Evolutionary conservation across 2,888 invertebrate genomes (phyloP).

Genomic region (Hirudinaria manillensis): DNA sequence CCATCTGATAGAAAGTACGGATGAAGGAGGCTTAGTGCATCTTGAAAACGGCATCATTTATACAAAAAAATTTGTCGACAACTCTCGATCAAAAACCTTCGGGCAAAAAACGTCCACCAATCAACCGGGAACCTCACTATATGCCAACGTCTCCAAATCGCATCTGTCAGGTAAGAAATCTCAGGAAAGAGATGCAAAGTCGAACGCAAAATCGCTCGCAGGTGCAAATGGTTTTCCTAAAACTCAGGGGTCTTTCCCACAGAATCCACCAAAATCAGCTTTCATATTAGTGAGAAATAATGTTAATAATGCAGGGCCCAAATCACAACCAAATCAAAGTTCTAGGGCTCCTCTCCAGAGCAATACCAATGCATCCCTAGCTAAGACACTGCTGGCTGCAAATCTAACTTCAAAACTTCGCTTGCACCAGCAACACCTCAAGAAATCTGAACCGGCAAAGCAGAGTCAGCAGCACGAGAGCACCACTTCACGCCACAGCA

Average conservation of each 20-base stretch:
- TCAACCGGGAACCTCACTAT: background rate
- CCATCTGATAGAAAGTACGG: background rate
- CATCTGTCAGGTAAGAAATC: too few relatives aligned
- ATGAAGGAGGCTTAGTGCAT: background rate
- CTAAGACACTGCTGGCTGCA: slow-evolving; percentile 5
- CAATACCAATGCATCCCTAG: slow-evolving; percentile 12
- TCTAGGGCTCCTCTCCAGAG: background rate
- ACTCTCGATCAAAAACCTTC: background rate
- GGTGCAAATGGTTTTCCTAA: background rate
- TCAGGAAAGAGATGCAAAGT: background rate
- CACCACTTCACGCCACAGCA: background rate
- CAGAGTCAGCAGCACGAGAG: background rate
- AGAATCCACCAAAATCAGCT: slow-evolving; percentile 7
- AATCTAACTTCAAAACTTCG: background rate
- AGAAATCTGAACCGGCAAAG: background rate
- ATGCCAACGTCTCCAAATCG: background rate
- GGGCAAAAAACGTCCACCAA: background rate
- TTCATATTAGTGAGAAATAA: background rate
- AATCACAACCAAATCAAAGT: background rate
- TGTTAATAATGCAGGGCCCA: background rate
- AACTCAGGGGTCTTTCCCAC: background rate
- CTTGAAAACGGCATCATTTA: slow-evolving; percentile 7
- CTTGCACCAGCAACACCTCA: background rate
- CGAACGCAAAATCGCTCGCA: background rate
- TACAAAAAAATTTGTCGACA: background rate